phyloP scores from a whole-genome alignment of 1,140 invertebrate genomes.

The Caenorhabditis latens region DNA sequence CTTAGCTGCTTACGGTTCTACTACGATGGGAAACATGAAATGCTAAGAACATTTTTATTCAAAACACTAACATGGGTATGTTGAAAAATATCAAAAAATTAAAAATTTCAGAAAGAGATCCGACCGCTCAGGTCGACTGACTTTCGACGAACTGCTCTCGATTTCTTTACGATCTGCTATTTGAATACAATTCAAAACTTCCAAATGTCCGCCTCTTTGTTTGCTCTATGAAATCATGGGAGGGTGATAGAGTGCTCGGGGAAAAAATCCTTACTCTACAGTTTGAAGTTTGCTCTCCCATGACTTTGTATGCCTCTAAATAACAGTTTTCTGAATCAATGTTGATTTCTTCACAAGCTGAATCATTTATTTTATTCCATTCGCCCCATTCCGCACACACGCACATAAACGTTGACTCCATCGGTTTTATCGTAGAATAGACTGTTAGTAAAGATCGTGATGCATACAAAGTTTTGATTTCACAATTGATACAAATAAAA shows the following conservation, averaged over 20 bases:
- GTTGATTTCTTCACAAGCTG: constrained; percentile 44
- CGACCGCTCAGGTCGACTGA: neutral
- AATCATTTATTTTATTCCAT: constrained; percentile 28
- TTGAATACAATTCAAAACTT: constrained; percentile 23
- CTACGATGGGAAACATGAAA: too few relatives aligned
- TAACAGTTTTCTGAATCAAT: constrained; percentile 38
- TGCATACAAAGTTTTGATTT: constrained; percentile 30
- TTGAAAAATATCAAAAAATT: neutral
- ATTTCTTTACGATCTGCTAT: constrained; percentile 32
- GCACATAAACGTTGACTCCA: neutral
- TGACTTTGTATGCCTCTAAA: constrained; percentile 11
- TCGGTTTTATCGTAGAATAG: neutral
- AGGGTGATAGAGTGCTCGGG: neutral
- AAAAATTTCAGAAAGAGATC: neutral
- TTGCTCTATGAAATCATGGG: constrained; percentile 30
- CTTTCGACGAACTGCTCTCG: neutral
- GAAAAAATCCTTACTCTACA: constrained; percentile 39
- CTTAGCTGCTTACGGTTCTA: too few relatives aligned
- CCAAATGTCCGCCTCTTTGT: constrained; percentile 35
- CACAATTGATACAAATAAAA: constrained; percentile 29
- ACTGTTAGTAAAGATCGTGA: constrained; percentile 1
- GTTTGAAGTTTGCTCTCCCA: constrained; percentile 46
- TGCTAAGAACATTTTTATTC: too few relatives aligned
- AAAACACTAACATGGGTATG: too few relatives aligned
- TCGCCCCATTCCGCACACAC: neutral